These are phyloP conservation scores for Leucopsar rothschildi DNA, from an alignment of 2,113 vertebrate genomes.

Conservation along the genomic window DNA sequence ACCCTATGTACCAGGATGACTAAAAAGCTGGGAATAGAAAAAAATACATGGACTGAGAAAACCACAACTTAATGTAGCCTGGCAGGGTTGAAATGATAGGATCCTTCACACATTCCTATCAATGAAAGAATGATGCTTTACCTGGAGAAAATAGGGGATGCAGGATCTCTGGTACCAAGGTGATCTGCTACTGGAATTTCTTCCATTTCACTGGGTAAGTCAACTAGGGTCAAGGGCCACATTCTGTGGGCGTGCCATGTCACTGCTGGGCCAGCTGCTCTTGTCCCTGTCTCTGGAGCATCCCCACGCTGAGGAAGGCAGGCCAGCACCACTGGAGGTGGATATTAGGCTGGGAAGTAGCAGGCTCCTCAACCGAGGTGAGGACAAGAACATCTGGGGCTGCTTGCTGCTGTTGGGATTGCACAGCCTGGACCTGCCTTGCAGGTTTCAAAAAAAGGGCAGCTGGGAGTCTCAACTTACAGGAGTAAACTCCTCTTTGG, in stretches of 20 bases:
- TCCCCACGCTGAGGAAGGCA: fast-evolving
- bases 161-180: not conserved
- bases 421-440: not conserved
- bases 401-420: not conserved
- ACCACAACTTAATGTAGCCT: not conserved
- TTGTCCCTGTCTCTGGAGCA: not conserved
- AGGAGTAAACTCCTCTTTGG: not conserved
- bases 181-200: not conserved
- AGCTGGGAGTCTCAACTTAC: not conserved
- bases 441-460: not conserved
- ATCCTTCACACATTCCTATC: not conserved
- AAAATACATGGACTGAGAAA: not conserved
- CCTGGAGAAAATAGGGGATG: not conserved
- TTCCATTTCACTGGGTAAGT: not conserved
- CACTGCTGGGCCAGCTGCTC: not conserved
- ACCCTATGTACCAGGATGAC: not conserved
- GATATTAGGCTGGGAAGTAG: not conserved
- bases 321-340: not conserved
- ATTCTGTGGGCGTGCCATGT: not conserved
- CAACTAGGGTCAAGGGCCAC: not conserved
- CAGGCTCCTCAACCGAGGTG: not conserved
- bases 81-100: not conserved
- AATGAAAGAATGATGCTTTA: not conserved
- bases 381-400: not conserved
- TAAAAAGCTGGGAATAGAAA: not conserved